Percentiles rank a stretch among this genome's conserved stretches.
Conservation (phyloP, 1,140 invertebrate species). For the Oryzaephilus surinamensis region DNA sequence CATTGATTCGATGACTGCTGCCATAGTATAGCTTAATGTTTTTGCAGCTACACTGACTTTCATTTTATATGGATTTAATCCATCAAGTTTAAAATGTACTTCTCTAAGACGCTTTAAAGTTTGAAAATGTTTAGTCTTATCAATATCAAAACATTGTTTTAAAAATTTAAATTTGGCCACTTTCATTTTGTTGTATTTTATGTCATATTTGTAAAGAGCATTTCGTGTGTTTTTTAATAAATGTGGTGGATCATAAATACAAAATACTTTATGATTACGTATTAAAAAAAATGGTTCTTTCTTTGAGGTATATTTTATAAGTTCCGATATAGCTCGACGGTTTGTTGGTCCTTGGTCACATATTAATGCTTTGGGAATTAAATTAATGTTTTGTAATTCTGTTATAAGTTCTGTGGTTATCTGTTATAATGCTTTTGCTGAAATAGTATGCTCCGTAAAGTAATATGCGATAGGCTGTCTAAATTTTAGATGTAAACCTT, state of each 20-base stretch:
- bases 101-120: neutral
- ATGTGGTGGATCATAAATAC: neutral
- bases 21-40: neutral
- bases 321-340: too few species aligned
- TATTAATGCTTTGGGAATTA: neutral
- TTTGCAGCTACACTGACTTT: constrained; percentile 5
- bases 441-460: neutral
- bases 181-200: neutral
- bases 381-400: neutral
- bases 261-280: neutral
- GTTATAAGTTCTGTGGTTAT: neutral
- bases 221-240: neutral
- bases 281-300: neutral
- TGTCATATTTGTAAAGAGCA: constrained; percentile 1
- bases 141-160: neutral
- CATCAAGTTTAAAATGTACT: neutral
- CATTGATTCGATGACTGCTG: too few species aligned
- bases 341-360: constrained; percentile 1
- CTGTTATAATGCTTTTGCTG: neutral
- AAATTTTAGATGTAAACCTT: neutral
- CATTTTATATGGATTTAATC: neutral
- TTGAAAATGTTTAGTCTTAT: neutral
- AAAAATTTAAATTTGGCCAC: neutral
- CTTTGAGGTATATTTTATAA: too few species aligned
- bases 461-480: neutral